phyloP scores from a whole-genome alignment of 2,113 vertebrate genomes.

The Anser brachyrhynchus region DNA sequence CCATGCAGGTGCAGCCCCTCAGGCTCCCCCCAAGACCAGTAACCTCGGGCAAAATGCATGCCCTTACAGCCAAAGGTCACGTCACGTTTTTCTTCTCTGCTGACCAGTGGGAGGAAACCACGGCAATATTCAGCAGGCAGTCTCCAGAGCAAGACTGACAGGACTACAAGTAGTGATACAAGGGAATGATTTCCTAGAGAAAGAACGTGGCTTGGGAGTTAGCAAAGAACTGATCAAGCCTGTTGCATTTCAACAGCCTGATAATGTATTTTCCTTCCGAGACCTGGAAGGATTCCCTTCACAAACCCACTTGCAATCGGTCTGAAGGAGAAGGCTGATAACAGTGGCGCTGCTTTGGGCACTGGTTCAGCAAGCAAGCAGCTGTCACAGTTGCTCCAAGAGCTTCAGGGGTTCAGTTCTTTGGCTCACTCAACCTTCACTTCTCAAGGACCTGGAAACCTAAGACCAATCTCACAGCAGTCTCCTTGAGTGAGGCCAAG shows the following conservation, averaged over 20 bases:
- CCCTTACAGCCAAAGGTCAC: not conserved
- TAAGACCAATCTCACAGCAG: not conserved
- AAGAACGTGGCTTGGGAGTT: not conserved
- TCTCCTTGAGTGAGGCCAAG: not conserved
- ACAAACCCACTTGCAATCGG: not conserved
- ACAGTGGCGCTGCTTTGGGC: slow-evolving; percentile 16
- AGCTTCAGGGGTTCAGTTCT: not conserved
- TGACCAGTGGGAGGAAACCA: not conserved
- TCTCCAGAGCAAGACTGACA: not conserved
- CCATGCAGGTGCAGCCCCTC: not conserved
- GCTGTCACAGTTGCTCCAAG: slow-evolving; percentile 8
- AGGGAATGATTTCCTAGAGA: not conserved
- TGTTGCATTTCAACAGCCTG: not conserved
- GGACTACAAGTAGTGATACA: not conserved
- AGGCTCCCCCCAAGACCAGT: not conserved
- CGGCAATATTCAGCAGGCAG: not conserved
- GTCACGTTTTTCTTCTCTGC: not conserved
- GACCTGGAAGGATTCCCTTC: not conserved
- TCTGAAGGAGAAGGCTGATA: not conserved
- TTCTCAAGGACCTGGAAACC: not conserved
- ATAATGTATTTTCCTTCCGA: not conserved
- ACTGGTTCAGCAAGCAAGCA: slow-evolving; percentile 29
- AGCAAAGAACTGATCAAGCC: slow-evolving; percentile 26
- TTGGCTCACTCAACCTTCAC: not conserved
- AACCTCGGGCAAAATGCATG: not conserved